A percentile compares a stretch with the other conserved stretches of the same genome.
phyloP scores from a whole-genome alignment of 2,797 vertebrate species.

The Ataeniobius toweri region DNA sequence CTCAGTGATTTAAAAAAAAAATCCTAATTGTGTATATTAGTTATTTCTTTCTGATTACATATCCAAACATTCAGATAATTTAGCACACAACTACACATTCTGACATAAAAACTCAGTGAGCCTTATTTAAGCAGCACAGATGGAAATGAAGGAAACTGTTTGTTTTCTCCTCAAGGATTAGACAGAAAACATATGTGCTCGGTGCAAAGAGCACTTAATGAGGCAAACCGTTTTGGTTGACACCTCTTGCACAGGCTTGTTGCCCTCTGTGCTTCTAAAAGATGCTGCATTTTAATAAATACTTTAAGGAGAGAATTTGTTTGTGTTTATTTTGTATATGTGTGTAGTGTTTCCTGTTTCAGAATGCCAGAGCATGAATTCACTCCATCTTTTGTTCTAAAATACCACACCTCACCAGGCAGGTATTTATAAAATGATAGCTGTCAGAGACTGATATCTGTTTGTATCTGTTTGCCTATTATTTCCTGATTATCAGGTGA shows the following conservation, averaged over 20 bases:
- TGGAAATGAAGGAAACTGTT: not conserved
- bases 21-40: not conserved
- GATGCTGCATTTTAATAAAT: not conserved
- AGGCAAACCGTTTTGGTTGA: not conserved
- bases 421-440: no score
- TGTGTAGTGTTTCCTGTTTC: no score
- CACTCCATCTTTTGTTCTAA: no score
- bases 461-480: no score
- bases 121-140: not conserved
- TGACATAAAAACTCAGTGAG: not conserved
- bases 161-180: not conserved
- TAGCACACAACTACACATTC: not conserved
- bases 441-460: no score
- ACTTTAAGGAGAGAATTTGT: no score
- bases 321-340: no score
- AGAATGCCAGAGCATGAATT: no score
- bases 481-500: no score
- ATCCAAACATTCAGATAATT: not conserved
- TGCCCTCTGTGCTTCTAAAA: not conserved
- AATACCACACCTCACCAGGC: no score
- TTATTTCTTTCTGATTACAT: not conserved
- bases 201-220: not conserved
- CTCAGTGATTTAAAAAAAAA: not conserved
- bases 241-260: not conserved
- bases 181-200: conserved; percentile 3